Conservation (phyloP, 1,140 invertebrate species). For the Metaphire vulgaris region DNA sequence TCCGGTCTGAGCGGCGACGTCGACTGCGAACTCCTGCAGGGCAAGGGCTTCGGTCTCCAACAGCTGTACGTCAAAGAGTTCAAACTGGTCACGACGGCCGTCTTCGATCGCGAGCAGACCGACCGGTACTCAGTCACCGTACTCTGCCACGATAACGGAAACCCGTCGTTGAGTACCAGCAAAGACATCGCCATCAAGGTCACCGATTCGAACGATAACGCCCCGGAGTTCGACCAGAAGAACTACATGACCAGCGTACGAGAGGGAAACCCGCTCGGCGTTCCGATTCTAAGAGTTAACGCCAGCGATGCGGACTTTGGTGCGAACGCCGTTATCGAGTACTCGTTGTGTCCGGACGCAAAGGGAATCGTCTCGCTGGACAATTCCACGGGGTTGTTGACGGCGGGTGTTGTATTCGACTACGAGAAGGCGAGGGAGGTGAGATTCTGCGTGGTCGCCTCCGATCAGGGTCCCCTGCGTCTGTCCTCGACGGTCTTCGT, state of each 20-base stretch:
- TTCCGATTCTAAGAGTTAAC: constrained; percentile 22
- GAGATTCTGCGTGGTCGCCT: constrained; percentile 71
- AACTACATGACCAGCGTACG: constrained; percentile 16
- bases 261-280: constrained; percentile 30
- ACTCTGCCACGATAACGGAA: constrained; percentile 14
- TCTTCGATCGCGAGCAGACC: constrained; percentile 13
- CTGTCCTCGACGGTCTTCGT: constrained; percentile 63
- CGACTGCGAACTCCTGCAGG: neutral
- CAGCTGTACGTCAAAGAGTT: constrained; percentile 7
- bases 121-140: constrained; percentile 14
- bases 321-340: constrained; percentile 32
- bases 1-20: constrained; percentile 20
- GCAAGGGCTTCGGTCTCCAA: neutral
- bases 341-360: constrained; percentile 31
- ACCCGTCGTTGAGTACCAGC: constrained; percentile 4
- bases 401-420: constrained; percentile 44
- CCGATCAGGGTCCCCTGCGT: constrained; percentile 68
- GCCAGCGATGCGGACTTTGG: constrained; percentile 34
- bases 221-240: constrained; percentile 13
- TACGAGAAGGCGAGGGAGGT: constrained; percentile 84
- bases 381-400: constrained; percentile 43
- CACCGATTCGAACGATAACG: constrained; percentile 19
- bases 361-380: constrained; percentile 50
- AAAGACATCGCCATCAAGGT: neutral
- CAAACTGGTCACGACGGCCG: constrained; percentile 13